Conservation (phyloP, 2,113 vertebrate genomes). For the Pseudorhombus dupliciocellatus region DNA sequence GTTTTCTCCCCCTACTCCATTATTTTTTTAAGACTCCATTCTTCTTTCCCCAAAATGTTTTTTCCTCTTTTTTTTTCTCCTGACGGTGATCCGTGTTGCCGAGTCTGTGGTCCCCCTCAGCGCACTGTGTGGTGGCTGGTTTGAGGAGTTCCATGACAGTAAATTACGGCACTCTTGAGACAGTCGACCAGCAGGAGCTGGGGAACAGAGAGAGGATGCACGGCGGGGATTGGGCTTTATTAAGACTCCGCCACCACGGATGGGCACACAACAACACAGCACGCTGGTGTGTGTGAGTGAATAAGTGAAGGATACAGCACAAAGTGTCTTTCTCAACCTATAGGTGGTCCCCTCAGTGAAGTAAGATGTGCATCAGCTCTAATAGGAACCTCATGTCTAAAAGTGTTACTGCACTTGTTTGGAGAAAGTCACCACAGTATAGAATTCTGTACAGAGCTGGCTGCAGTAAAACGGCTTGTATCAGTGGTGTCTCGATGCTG, state of each 20-base stretch:
- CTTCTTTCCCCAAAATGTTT: constrained; percentile 38
- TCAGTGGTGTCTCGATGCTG: neutral
- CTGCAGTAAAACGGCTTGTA: neutral
- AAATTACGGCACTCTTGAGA: constrained; percentile 80
- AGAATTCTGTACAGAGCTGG: neutral
- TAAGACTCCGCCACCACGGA: constrained; percentile 71
- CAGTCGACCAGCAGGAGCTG: constrained; percentile 75
- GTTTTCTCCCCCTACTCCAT: constrained; percentile 54
- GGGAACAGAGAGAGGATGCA: constrained; percentile 75
- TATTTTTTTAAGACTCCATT: constrained; percentile 71
- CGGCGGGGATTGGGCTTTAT: constrained; percentile 79
- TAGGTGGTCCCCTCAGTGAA: constrained; percentile 61
- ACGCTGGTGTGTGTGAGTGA: constrained; percentile 52
- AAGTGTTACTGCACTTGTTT: constrained; percentile 55
- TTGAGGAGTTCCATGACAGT: constrained; percentile 80
- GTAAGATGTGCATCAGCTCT: constrained; percentile 64
- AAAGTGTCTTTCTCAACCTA: constrained; percentile 59
- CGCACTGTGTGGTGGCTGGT: constrained; percentile 69
- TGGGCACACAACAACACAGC: constrained; percentile 71
- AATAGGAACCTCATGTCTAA: constrained; percentile 66
- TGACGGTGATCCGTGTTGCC: constrained; percentile 66
- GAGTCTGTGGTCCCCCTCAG: constrained; percentile 57
- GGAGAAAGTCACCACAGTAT: constrained; percentile 36
- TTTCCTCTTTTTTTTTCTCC: constrained; percentile 33
- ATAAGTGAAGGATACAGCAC: constrained; percentile 56